Evolutionary conservation across 2,113 vertebrate species (phyloP).

Genomic region (Agelaius phoeniceus): DNA sequence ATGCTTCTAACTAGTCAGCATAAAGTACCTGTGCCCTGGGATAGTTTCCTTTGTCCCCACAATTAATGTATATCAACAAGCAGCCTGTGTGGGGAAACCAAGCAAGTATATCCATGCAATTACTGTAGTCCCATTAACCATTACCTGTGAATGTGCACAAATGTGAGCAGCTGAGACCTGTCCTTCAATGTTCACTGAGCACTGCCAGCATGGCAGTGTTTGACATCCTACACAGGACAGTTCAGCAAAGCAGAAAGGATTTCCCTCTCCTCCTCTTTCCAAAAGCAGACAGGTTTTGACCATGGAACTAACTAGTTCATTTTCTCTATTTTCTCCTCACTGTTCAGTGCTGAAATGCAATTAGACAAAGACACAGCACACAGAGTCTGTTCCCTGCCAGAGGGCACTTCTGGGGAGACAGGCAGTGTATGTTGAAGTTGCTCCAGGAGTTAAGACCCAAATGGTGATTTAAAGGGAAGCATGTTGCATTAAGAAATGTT

Average conservation of each 20-base stretch:
- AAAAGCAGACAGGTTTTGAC: neutral
- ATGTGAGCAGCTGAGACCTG: neutral
- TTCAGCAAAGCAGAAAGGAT: slow-evolving; percentile 13
- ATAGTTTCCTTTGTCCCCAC: neutral
- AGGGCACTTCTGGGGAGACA: slow-evolving; percentile 51
- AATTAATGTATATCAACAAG: neutral
- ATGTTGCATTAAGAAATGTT: slow-evolving; percentile 32
- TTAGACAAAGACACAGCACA: neutral
- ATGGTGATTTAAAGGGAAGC: slow-evolving; percentile 62
- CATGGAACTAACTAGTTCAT: neutral
- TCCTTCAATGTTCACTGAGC: neutral
- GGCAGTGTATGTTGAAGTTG: neutral
- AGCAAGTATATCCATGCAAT: neutral
- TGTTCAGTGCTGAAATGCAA: neutral
- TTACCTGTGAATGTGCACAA: neutral
- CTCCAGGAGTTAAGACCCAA: slow-evolving; percentile 54
- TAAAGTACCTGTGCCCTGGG: neutral
- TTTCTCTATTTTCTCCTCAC: slow-evolving; percentile 24
- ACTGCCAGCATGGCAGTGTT: accelerated
- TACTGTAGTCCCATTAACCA: neutral
- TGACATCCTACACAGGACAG: neutral
- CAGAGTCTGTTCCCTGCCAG: slow-evolving; percentile 38
- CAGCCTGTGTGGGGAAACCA: neutral
- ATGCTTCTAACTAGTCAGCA: neutral
- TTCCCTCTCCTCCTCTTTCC: neutral